A percentile compares a stretch with the other conserved stretches of the same genome.
Conservation (phyloP, 2,113 vertebrate genomes). For the Xenotilapia longispinis region DNA sequence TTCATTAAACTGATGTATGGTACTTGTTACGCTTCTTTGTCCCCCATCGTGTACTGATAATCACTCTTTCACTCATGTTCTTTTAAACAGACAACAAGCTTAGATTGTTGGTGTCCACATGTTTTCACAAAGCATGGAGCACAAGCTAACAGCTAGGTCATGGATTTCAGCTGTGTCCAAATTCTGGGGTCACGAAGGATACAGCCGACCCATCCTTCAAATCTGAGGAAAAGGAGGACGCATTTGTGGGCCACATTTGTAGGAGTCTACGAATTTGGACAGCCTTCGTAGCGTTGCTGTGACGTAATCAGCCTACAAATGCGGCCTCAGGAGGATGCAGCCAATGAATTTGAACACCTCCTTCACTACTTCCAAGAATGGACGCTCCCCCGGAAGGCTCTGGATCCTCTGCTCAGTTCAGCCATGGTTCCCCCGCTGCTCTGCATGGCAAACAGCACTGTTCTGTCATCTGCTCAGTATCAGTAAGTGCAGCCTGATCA, state of each 20-base stretch:
- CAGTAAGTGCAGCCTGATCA: not conserved
- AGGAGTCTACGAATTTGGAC: not conserved
- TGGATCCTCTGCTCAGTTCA: not conserved
- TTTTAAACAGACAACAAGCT: not conserved
- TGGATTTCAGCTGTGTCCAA: not conserved
- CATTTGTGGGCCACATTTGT: not conserved
- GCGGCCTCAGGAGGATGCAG: not conserved
- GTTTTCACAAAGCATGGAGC: not conserved
- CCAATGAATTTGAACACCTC: not conserved
- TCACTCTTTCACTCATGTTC: not conserved
- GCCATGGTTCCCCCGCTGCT: not conserved
- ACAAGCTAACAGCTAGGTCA: not conserved
- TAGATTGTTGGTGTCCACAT: not conserved
- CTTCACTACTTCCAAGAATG: not conserved
- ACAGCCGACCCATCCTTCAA: not conserved
- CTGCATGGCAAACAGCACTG: not conserved
- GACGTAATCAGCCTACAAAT: not conserved
- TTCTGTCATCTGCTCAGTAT: not conserved
- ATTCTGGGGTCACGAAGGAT: not conserved
- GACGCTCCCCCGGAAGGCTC: not conserved
- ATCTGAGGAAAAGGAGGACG: not conserved
- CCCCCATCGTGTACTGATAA: not conserved
- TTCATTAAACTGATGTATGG: slow-evolving; percentile 73
- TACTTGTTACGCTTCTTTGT: slow-evolving; percentile 20
- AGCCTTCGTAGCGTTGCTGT: not conserved